phyloP scores from a whole-genome alignment of 2,888 invertebrate genomes.

The Drosophila percnosoma region DNA sequence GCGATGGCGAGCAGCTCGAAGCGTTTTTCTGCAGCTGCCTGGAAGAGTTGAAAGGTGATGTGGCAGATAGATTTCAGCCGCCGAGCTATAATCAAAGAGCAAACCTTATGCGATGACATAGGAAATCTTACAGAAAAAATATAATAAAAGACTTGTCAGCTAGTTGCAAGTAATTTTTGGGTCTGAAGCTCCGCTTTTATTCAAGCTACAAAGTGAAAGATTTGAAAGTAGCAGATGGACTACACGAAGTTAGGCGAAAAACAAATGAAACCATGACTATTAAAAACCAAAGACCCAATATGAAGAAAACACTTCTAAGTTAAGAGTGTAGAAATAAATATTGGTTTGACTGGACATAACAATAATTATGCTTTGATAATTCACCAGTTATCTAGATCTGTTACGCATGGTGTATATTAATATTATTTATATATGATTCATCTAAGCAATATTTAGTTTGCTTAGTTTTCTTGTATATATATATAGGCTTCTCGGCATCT shows the following conservation, averaged over 20 bases:
- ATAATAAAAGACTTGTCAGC: slow-evolving; percentile 1
- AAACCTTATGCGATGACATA: slow-evolving; percentile 17
- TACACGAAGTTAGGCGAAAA: background rate
- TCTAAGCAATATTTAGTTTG: background rate
- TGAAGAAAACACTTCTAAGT: background rate
- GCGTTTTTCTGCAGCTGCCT: slow-evolving; percentile 51
- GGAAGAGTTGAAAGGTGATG: slow-evolving; percentile 61
- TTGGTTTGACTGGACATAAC: background rate
- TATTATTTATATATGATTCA: background rate
- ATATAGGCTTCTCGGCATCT: background rate
- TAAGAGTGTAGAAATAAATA: background rate
- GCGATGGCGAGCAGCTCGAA: slow-evolving; percentile 50
- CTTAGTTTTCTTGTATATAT: background rate
- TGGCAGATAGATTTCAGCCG: slow-evolving; percentile 53
- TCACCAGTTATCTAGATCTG: background rate
- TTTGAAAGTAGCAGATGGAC: background rate
- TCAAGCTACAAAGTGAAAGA: background rate
- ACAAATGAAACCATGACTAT: background rate
- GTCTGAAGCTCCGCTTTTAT: background rate
- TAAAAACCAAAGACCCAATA: background rate
- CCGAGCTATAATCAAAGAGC: slow-evolving; percentile 38
- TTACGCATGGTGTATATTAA: background rate
- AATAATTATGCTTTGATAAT: background rate
- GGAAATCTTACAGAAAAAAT: background rate
- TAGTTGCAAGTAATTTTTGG: background rate